phyloP scores from a whole-genome alignment of 2,113 vertebrate genomes.

The Dicrurus megarhynchus region DNA sequence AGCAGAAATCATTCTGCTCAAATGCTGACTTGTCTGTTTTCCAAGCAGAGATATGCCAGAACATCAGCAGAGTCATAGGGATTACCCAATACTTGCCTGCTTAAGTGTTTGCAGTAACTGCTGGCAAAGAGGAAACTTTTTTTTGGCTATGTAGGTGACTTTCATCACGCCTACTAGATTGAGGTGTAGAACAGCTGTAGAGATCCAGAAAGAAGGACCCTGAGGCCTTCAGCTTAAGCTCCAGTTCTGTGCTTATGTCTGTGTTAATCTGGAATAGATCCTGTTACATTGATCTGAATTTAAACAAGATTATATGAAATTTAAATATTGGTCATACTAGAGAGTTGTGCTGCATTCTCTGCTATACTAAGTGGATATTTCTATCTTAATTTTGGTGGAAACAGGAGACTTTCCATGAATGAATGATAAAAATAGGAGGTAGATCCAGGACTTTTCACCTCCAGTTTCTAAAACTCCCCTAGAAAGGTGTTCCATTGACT shows the following conservation, averaged over 20 bases:
- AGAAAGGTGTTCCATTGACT: background rate
- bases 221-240: background rate
- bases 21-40: background rate
- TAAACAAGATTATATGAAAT: background rate
- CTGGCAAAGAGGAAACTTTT: background rate
- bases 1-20: background rate
- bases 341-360: background rate
- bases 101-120: background rate
- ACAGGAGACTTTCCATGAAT: background rate
- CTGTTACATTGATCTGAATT: background rate
- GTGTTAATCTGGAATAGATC: background rate
- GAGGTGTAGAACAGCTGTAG: background rate
- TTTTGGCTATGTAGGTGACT: background rate
- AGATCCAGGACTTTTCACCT: background rate
- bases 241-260: background rate
- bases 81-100: slow-evolving; percentile 6
- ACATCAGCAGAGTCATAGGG: background rate
- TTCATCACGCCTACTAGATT: background rate
- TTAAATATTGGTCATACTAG: background rate
- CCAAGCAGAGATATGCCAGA: background rate
- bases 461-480: background rate
- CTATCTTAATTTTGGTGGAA: background rate
- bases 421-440: background rate
- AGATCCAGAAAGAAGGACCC: background rate
- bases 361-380: background rate